phyloP scores from a whole-genome alignment of 2,113 vertebrate species.

The Labrus mixtus region DNA sequence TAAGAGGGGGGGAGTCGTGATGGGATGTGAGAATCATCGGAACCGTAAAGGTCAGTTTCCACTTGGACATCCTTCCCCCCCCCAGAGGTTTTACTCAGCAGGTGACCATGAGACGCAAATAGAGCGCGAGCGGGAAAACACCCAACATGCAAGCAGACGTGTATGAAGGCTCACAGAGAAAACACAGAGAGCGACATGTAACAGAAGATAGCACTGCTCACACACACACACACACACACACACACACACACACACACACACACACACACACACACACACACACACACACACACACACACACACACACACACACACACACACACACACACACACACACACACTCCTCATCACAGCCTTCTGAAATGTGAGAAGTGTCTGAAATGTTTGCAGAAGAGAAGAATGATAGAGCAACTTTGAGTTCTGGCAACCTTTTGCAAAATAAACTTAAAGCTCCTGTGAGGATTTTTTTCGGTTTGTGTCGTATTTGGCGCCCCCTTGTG shows the following conservation, averaged over 20 bases:
- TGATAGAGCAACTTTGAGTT: no score
- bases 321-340: no score
- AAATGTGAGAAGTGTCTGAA: neutral
- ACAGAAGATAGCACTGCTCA: neutral
- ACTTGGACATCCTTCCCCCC: slow-evolving; percentile 49
- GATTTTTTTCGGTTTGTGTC: no score
- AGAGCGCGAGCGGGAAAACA: slow-evolving; percentile 6
- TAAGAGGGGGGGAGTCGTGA: neutral
- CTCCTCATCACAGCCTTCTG: neutral
- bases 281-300: neutral
- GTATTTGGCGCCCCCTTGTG: no score
- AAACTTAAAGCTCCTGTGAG: no score
- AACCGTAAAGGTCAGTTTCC: slow-evolving; percentile 34
- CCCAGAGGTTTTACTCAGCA: slow-evolving; percentile 36
- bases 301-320: neutral
- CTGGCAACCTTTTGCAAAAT: no score
- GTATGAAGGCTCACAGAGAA: neutral
- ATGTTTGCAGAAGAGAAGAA: neutral
- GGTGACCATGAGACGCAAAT: slow-evolving; percentile 35
- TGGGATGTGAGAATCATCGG: slow-evolving; percentile 27
- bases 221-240: neutral
- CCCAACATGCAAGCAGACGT: neutral
- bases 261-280: no score
- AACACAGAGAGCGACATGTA: neutral
- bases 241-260: slow-evolving; percentile 4